Conservation (phyloP, 2,797 vertebrate genomes). For the Tolypeutes matacus region DNA sequence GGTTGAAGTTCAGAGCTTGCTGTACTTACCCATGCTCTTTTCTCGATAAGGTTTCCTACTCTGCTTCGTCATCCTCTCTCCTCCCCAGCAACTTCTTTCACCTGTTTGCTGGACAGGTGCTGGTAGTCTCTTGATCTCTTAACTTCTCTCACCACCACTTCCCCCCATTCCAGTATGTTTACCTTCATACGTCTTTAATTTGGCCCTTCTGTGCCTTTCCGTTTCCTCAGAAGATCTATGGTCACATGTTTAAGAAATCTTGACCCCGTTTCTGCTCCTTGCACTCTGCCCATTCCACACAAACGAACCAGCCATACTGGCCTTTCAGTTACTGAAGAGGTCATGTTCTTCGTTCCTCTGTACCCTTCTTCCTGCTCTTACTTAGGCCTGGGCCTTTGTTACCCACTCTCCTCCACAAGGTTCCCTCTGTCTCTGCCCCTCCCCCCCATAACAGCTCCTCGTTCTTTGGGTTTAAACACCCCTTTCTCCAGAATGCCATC, state of each 20-base stretch:
- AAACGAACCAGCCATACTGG: too few relatives aligned
- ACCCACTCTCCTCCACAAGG: rapidly evolving
- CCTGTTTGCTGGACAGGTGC: neutral
- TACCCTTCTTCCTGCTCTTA: neutral
- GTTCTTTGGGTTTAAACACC: neutral
- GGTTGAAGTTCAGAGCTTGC: neutral
- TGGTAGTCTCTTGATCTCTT: neutral
- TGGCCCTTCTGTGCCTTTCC: neutral
- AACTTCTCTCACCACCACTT: rapidly evolving
- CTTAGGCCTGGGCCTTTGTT: rapidly evolving
- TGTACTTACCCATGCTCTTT: neutral
- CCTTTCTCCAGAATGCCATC: neutral
- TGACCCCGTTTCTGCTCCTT: neutral
- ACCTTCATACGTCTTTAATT: neutral
- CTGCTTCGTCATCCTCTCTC: neutral
- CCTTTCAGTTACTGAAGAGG: neutral
- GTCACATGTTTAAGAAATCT: neutral
- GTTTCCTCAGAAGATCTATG: neutral
- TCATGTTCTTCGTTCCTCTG: neutral
- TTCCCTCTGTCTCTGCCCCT: neutral
- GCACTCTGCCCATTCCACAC: neutral
- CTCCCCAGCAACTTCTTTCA: neutral
- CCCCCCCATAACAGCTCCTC: neutral
- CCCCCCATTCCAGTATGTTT: neutral
- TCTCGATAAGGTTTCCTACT: neutral